Evolutionary conservation across 2,113 vertebrate species (phyloP).

Genomic region (Serinus canaria): DNA sequence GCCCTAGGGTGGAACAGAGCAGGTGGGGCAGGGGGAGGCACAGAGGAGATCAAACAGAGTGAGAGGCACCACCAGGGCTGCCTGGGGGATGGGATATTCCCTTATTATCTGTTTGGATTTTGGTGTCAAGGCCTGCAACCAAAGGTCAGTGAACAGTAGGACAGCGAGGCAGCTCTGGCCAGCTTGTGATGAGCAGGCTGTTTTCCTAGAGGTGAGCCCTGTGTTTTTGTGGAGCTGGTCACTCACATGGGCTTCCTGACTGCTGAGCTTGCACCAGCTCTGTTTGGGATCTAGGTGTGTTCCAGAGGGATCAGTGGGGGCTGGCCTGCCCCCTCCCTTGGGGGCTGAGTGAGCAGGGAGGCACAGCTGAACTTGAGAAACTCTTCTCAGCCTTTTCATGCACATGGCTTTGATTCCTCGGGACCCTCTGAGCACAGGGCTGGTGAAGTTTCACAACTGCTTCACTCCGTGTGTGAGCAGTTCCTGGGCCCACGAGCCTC

Average conservation of each 20-base stretch:
- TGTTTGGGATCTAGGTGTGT: background rate
- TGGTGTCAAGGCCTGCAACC: constrained; percentile 27
- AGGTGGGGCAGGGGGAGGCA: background rate
- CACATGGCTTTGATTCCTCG: background rate
- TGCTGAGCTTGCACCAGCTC: constrained; percentile 31
- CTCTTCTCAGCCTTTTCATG: background rate
- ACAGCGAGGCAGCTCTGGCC: background rate
- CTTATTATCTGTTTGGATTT: background rate
- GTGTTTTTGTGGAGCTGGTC: background rate
- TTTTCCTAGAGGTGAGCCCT: background rate
- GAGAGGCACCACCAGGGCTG: background rate
- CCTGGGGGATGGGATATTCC: background rate
- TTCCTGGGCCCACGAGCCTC: background rate
- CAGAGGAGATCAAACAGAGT: background rate
- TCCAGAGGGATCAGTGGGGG: background rate
- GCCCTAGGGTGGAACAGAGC: background rate
- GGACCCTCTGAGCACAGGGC: background rate
- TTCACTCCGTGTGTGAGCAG: background rate
- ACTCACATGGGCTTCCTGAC: background rate
- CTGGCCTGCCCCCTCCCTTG: background rate
- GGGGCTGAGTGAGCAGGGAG: background rate
- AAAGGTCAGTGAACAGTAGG: background rate
- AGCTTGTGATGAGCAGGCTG: background rate
- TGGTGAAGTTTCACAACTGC: background rate
- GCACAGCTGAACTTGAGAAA: background rate